Base-by-base conservation (phyloP, 2,797 vertebrate species). In the Peromyscus attwateri region DNA sequence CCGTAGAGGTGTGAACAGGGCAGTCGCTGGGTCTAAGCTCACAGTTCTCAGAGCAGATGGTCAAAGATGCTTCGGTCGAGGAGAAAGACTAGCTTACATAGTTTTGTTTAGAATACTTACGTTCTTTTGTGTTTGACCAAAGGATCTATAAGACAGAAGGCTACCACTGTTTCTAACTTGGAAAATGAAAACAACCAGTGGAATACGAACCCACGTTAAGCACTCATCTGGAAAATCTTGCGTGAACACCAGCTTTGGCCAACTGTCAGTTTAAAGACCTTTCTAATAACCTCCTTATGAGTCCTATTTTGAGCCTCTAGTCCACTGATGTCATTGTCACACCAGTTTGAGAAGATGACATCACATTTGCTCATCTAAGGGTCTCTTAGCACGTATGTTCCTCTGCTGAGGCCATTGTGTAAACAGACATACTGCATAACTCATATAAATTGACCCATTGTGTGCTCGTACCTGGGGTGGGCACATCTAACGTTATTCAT, bases 101-200 rank as follows among this genome's bases (percentile, higher is more conserved):
- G 31, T 27, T 87, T 85, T 52, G 49, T 52, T 93, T 93, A 68
- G 93, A 96, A 87, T 83, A 75, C 95, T 89, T 94, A 29, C 3
- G 8, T 92, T 87, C 3, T 91, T 94, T 79, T 90, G 4, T 82
- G 57, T 91, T 60, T 88, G 68, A 88, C 34, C 79, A 76, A 92
- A 87, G 70, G 79, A 19, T 87, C 87, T 94, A 92, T 76, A 84
- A 95, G 92, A 96, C 17, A 75, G 21, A 60, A 3, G 11, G 34
- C 21, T 29, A 34, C 52, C 21, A 43, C 10, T 62, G 83, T 84
- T 96, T 95, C 64, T 80, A 87, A 96, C 60, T 92, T 46, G 73
- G 71, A 93, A 92, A 87, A 49, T 75, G 31, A 95, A 95, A 94
- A 85, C 29, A 75, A 46, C 73, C 82, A 87, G 43, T 95, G 55